These are phyloP conservation scores for Cinclus cinclus DNA, from an alignment of 2,113 vertebrate species.

Conservation along the genomic window DNA sequence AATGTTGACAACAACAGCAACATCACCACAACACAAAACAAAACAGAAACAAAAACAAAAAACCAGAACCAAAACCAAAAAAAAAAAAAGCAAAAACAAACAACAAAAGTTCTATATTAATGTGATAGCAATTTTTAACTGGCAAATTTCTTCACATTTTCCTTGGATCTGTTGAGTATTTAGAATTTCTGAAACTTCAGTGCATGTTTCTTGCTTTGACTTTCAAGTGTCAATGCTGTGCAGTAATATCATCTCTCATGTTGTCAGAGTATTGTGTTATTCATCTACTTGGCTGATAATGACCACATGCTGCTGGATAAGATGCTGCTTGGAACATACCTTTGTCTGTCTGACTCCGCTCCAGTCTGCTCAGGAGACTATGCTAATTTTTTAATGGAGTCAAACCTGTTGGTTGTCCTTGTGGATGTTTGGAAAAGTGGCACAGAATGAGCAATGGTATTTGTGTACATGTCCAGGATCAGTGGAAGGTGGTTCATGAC, in stretches of 20 bases:
- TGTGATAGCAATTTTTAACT: not conserved
- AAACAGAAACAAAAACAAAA: too few relatives aligned
- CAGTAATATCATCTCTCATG: not conserved
- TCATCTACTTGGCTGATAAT: not conserved
- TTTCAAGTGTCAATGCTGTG: not conserved
- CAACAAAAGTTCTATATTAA: not conserved
- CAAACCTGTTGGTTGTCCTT: not conserved
- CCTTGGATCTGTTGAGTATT: not conserved
- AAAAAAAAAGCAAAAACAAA: too few relatives aligned
- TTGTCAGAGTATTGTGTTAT: not conserved
- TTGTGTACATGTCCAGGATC: not conserved
- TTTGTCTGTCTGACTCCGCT: not conserved
- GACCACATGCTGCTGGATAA: not conserved
- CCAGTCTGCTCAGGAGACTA: not conserved
- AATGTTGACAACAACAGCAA: not conserved
- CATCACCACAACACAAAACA: not conserved
- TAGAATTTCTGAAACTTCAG: not conserved
- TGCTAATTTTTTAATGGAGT: not conserved
- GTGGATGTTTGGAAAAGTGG: not conserved
- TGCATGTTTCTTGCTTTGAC: not conserved
- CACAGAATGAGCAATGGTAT: not conserved
- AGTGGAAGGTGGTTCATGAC: not conserved
- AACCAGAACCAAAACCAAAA: too few relatives aligned
- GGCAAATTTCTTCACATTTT: not conserved
- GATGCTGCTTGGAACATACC: not conserved